These are phyloP conservation scores for Lysiphlebus fabarum DNA, from an alignment of 1,140 invertebrate genomes.

Conservation along the genomic window DNA sequence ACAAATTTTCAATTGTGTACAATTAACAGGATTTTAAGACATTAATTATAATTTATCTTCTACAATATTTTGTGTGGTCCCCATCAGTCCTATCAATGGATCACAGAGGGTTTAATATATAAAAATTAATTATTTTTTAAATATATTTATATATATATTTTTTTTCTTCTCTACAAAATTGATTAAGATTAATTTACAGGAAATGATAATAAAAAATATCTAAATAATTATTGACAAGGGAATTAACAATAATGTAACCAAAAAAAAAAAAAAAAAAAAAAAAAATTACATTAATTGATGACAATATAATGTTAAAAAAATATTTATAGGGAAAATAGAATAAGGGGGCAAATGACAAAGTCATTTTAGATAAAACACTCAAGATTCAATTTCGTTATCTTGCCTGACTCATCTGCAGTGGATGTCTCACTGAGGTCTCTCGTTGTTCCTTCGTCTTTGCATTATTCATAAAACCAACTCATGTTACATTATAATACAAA, in stretches of 20 bases:
- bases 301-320: background rate
- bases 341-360: constrained; percentile 27
- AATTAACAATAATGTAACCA: background rate
- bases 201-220: too few relatives aligned
- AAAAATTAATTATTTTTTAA: too few relatives aligned
- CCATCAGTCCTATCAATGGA: too few relatives aligned
- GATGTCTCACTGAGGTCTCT: constrained; percentile 44
- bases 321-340: constrained; percentile 1
- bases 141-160: too few relatives aligned
- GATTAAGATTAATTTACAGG: too few relatives aligned
- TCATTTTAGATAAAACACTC: constrained; percentile 43
- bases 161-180: too few relatives aligned
- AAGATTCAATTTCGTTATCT: constrained; percentile 52
- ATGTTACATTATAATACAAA: constrained; percentile 43
- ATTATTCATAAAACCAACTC: constrained; percentile 55
- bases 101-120: too few relatives aligned
- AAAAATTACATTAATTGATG: constrained; percentile 2
- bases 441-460: constrained; percentile 52
- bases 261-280: background rate
- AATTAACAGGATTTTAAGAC: too few relatives aligned
- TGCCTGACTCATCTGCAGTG: constrained; percentile 55
- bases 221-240: too few relatives aligned
- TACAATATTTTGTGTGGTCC: too few relatives aligned
- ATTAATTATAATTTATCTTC: too few relatives aligned
- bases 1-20: too few relatives aligned